Evolutionary conservation across 1,140 invertebrate species (phyloP), one percentile per base, ranked within the genome.

Genomic region (Bombus sibiricus): DNA sequence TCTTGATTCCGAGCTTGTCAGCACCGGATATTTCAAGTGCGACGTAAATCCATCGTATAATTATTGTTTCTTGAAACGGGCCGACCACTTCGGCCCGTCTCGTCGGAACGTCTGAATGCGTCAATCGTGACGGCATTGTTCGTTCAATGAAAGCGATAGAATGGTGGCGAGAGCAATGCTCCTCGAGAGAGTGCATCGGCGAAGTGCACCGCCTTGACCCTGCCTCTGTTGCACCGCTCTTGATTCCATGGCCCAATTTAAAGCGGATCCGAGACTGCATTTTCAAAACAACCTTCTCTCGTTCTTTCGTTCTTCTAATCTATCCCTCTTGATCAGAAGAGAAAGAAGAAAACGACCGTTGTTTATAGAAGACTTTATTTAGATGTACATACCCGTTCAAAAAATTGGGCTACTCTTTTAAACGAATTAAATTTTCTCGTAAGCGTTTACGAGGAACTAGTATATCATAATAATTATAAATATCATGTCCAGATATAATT

Each of bases 91-190:
- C 80, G 76, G 71, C 32, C 32, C 72, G 81, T 34, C 81, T 71
- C 72, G 81, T 34, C 81, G 73, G 87, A 47, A 69, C 41, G 73
- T 78, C 66, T 85, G 68, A 88, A 88, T 86, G 87, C 88, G 88
- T 88, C 91, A 89, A 91, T 92, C 90, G 82, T 25, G 71, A 68
- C 74, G 77, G 72, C 76, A 89, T 91, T 90, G 87, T 91, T 91
- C 83, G 84, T 62, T 66, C 84, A 84, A 79, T 77, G 83, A 88
- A 86, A 72, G 81, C 78, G 62, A 73, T 71, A 68, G 86, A 86
- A 86, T 85, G 80, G 87, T 41, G 71, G 76, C 78, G 71, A 83
- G 86, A 77, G 74, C 86, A 84, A 81, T 84, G 85, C 57, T 72
- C 59, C 59, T 74, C 77, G 75, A 25, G 57, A 78, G 78, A 90